Conservation (phyloP, 92 coral and sea anemone species). For the Montipora capitata region DNA sequence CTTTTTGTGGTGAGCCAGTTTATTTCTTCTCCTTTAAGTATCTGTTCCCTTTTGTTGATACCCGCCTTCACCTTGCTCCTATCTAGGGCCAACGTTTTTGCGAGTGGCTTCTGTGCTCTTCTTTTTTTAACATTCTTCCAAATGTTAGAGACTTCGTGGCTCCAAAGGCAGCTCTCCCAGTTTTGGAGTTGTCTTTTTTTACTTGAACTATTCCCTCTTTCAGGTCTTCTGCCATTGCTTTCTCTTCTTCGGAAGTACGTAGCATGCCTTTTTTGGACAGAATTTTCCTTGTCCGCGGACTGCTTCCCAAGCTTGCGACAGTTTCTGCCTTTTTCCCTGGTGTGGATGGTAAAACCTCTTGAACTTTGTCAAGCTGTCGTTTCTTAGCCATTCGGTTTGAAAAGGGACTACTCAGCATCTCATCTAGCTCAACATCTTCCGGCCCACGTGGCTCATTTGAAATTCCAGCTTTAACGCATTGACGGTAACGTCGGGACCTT, state of each 20-base stretch:
- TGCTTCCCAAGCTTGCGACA: background rate
- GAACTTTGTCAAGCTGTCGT: conserved; percentile 25
- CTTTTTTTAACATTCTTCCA: conserved; percentile 9
- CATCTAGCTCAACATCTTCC: conserved; percentile 1
- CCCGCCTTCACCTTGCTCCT: background rate
- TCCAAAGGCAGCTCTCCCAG: conserved; percentile 3
- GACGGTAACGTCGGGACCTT: conserved; percentile 1
- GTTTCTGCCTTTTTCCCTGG: conserved; percentile 18
- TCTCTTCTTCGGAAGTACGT: background rate
- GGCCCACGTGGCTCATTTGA: background rate
- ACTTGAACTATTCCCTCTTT: background rate
- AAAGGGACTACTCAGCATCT: conserved; percentile 1
- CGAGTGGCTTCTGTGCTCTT: background rate
- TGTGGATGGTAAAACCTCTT: conserved; percentile 14
- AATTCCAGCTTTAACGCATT: background rate
- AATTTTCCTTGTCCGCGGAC: conserved; percentile 6
- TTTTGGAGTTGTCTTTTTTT: background rate
- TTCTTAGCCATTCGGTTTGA: conserved; percentile 20
- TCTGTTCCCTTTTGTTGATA: background rate
- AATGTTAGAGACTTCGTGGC: conserved; percentile 20
- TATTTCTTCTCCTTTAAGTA: conserved; percentile 8
- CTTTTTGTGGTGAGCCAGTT: conserved; percentile 13
- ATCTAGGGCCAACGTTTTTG: conserved; percentile 1
- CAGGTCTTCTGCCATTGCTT: conserved; percentile 5
- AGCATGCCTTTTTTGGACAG: conserved; percentile 4